These are phyloP conservation scores for Xyliphius kryptos DNA, from an alignment of 2,113 vertebrate species.

Conservation along the genomic window DNA sequence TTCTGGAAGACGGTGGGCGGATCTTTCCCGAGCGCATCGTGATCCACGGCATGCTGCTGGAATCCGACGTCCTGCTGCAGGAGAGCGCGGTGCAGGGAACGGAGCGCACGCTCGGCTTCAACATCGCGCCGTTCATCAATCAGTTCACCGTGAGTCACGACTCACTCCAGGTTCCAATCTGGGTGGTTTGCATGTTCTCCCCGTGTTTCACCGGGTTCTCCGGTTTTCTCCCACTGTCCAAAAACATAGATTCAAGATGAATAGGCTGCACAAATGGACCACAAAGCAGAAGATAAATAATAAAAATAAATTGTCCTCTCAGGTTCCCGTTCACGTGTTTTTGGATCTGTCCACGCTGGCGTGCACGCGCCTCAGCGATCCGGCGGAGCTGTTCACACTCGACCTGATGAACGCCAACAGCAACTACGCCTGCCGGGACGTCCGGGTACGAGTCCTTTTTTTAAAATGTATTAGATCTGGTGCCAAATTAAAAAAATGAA, in stretches of 20 bases:
- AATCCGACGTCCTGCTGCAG: constrained; percentile 78
- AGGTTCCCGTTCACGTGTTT: constrained; percentile 92
- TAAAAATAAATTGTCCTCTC: background rate
- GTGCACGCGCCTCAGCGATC: constrained; percentile 76
- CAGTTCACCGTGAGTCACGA: constrained; percentile 78
- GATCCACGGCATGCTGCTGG: constrained; percentile 83
- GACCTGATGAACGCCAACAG: constrained; percentile 81
- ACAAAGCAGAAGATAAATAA: no score
- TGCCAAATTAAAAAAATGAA: no score
- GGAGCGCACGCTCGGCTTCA: constrained; percentile 84
- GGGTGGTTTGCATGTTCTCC: no score
- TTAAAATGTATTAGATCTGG: no score
- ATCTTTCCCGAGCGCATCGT: constrained; percentile 86
- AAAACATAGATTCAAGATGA: no score
- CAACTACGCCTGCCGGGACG: constrained; percentile 74
- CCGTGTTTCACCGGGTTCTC: no score
- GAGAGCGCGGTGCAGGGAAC: constrained; percentile 89
- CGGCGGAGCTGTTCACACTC: constrained; percentile 79
- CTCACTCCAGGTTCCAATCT: no score
- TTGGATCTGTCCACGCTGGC: constrained; percentile 83
- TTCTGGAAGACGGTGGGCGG: constrained; percentile 84
- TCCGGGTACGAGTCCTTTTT: constrained; percentile 70
- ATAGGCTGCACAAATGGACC: no score
- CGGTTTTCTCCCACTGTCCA: no score
- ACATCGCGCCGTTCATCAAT: constrained; percentile 94